phyloP scores from a whole-genome alignment of 2,888 invertebrate genomes.

The Sarcophaga carnaria region DNA sequence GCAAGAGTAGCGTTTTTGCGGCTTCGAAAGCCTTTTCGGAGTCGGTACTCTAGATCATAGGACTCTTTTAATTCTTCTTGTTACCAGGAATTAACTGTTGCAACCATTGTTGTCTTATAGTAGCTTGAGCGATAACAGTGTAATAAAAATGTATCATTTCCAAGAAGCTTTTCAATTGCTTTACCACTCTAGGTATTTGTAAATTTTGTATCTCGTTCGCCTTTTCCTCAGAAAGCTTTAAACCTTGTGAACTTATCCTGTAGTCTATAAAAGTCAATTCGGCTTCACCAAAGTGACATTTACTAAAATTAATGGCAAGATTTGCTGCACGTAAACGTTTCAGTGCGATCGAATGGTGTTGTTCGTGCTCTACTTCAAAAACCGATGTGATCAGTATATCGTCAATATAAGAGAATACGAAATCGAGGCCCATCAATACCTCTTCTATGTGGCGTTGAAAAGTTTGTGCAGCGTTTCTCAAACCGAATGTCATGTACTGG shows the following conservation, averaged over 20 bases:
- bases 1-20: constrained; percentile 10
- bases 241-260: not conserved
- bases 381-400: too few species aligned
- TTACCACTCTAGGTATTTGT: not conserved
- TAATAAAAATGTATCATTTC: constrained; percentile 70
- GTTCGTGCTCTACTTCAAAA: too few species aligned
- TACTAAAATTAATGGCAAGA: too few species aligned
- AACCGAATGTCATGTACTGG: too few species aligned
- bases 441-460: too few species aligned
- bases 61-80: constrained; percentile 64
- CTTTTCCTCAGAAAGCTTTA: constrained; percentile 17
- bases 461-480: too few species aligned
- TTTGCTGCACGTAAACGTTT: too few species aligned
- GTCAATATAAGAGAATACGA: too few species aligned
- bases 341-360: too few species aligned
- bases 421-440: too few species aligned
- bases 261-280: not conserved
- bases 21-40: constrained; percentile 45
- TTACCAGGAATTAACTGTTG: constrained; percentile 19
- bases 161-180: constrained; percentile 51
- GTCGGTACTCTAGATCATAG: constrained; percentile 53
- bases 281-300: too few species aligned
- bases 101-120: not conserved
- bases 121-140: constrained; percentile 55
- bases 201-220: constrained; percentile 51